Evolutionary conservation across 2,888 invertebrate species (phyloP), one percentile per base, ranked within the genome.

Genomic region (Blastobasis lacticolella): DNA sequence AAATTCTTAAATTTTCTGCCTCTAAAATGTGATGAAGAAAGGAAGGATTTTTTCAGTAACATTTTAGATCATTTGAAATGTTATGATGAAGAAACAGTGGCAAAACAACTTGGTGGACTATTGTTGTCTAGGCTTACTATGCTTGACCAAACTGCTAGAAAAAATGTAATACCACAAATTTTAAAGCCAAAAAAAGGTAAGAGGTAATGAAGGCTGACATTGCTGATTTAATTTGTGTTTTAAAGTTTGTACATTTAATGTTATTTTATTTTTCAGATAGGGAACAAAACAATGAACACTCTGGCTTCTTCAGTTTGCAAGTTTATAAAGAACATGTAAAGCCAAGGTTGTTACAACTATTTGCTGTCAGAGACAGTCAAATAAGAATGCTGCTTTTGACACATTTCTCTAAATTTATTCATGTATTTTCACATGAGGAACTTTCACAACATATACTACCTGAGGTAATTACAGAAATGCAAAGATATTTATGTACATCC

Each of bases 41-140:
- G 94, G 71, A 89, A 91, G 57, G 83, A 90, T 52, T 97, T 97
- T 76, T 97, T 97, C 73, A 90, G 91, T 42, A 90, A 88, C 59
- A 88, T 96, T 62, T 87, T 93, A 49, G 89, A 90, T 50, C 92
- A 91, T 62, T 81, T 97, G 53, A 90, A 90, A 71, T 84, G 84
- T 60, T 94, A 95, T 72, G 93, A 95, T 58, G 95, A 96, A 78
- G 91, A 91, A 62, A 90, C 95, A 50, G 93, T 97, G 9, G 97
- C 95, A 0, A 92, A 92, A 54, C 94, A 96, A 75, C 84, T 97
- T 49, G 92, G 94, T 50, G 91, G 92, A 49, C 88, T 94, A 48
- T 77, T 97, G 49, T 84, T 97, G 8, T 95, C 96, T 0, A 90
- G 97, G 64, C 92, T 97, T 85, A 96, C 97, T 42, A 88, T 97